Evolutionary conservation across 2,113 vertebrate genomes (phyloP), one percentile per base, ranked within the genome.

Genomic region (Tringa solitaria): DNA sequence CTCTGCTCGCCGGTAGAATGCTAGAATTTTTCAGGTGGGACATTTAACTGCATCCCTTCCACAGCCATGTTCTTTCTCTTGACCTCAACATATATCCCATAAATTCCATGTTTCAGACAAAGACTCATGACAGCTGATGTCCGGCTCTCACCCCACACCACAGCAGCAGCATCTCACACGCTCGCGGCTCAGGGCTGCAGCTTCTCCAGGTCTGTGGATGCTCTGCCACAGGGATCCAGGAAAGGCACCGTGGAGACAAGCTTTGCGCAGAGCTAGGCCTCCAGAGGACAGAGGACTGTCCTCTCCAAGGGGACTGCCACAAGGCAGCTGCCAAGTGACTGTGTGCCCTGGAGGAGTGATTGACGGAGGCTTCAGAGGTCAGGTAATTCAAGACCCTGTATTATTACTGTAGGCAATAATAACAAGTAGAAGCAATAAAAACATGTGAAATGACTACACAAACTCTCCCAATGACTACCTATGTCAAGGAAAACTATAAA

Each of bases 1-100:
- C 22, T 68, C 24, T 83, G 28, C 57, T 80, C 1, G 1, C 5
- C 0, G 0, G 35, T 14, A 87, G 53, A 70, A 68, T 9, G 8
- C 19, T 9, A 32, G 22, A 56, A 35, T 50, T 76, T 46, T 88
- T 69, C 28, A 64, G 26, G 35, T 16, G 8, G 26, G 12, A 57
- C 17, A 78, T 95, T 22, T 27, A 85, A 80, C 27, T 85, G 45
- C 63, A 83, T 54, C 19, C 8, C 24, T 89, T 89, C 57, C 56
- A 69, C 20, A 69, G 10, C 15, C 2, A 0, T 45, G 12, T 46
- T 67, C 65, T 56, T 91, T 68, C 50, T 76, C 39, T 87, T 33
- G 45, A 64, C 30, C 41, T 86, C 68, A 74, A 77, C 35, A 46
- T 2, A 0, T 8, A 9, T 56, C 30, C 67, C 24, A 32, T 26